Evolutionary conservation across 2,888 invertebrate genomes (phyloP), one percentile per base, ranked within the genome.

Genomic region (Ecdyonurus torrentis): DNA sequence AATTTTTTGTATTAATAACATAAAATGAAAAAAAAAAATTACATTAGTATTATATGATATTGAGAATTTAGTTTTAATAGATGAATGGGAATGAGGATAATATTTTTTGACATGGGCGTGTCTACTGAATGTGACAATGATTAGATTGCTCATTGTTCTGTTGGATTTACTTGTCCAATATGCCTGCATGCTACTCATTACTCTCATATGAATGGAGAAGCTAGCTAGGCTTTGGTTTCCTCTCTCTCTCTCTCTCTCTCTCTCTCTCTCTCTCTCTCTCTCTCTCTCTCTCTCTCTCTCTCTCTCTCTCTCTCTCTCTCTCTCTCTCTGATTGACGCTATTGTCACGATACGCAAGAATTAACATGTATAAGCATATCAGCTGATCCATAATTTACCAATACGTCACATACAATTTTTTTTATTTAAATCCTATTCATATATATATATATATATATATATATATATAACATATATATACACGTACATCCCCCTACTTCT

Each of bases 201-300:
- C 19, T 20, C 22, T 7, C 10, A 20, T 22, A 53, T 22, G 22
- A 53, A 53, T 7, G 53, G 3, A 20, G 10, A 52, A 53, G 53
- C 3, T 19, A 18, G 23, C 2, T 5, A 19, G 2, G 18, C 62
- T 59, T 7, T 25, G 2, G 23, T 22, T 60, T 18, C 22, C 60
- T 50, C 59, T 50, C 60, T 60, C 60, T 60, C 60, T 60, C 59
- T 59, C 60, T 5, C 59, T 59, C 25, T 60, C 25, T 25, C 25
- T 2, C 20, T 25, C 37, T 19, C 20, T 23, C 61, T 59, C 60
- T 24, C 24, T 24, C 60, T 24, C 24, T 22, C 58, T 22, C 19
- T 22, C 22, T 19, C 22, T 55, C 22, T 55, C 55, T n/a, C 58
- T 2, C 22, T 58, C 20, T 58, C 20, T 19, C 22, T 2, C 58